phyloP scores from a whole-genome alignment of 2,113 vertebrate species.

The Echinops telfairi region DNA sequence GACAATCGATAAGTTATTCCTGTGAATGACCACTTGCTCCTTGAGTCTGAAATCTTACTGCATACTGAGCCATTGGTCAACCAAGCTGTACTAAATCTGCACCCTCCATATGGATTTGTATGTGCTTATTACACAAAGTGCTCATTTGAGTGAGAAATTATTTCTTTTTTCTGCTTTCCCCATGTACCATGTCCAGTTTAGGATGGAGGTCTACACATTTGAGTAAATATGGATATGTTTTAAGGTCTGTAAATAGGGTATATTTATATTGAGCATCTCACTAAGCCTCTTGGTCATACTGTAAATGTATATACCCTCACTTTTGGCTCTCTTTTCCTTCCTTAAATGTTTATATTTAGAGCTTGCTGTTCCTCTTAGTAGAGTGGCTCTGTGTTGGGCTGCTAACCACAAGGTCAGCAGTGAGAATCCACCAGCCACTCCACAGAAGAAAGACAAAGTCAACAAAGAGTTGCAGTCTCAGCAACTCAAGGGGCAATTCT shows the following conservation, averaged over 20 bases:
- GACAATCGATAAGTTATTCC: background rate
- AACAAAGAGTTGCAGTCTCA: no score
- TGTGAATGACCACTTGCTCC: constrained; percentile 1
- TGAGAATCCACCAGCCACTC: no score
- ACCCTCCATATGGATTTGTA: background rate
- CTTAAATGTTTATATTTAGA: background rate
- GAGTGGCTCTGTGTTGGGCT: no score
- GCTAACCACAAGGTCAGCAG: no score
- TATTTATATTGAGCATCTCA: background rate
- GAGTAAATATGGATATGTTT: background rate
- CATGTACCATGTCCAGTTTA: background rate
- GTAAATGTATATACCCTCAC: background rate
- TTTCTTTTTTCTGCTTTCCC: background rate
- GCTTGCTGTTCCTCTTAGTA: background rate
- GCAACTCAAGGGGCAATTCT: no score
- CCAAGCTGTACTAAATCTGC: background rate
- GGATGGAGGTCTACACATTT: background rate
- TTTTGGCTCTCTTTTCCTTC: constrained; percentile 3
- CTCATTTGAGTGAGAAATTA: background rate
- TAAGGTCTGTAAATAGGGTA: background rate
- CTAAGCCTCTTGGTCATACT: background rate
- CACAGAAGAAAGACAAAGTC: no score
- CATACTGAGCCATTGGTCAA: background rate
- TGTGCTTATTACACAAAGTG: background rate
- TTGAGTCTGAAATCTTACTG: background rate